Evolutionary conservation across 2,888 invertebrate genomes (phyloP), one percentile per base, ranked within the genome.

Genomic region (Anoplius nigerrimus): DNA sequence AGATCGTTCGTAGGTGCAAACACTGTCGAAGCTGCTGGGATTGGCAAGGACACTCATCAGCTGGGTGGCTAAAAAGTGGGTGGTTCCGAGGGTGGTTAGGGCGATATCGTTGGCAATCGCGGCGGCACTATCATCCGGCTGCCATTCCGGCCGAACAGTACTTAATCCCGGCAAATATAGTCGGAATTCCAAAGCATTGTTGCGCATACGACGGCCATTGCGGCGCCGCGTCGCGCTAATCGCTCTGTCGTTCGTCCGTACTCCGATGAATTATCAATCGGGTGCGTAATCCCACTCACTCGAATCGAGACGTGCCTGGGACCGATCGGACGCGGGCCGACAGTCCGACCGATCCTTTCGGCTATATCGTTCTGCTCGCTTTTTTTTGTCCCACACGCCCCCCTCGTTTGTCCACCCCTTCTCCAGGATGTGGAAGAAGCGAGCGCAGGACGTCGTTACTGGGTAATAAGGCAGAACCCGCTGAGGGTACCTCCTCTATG

Each of bases 131-230:
- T 76, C 71, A 72, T 75, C 72, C 56, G 69, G 48, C 75, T 69
- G 72, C 66, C 65, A 64, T 76, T 66, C 73, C 69, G 65, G 71
- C 67, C 79, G 69, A 68, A 68, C 68, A 60, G 69, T 59, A 76
- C 79, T 81, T 78, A 81, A 82, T 83, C 78, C 76, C 55, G 63
- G 66, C 74, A 76, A 79, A 79, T 77, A 79, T 74, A 76, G 70
- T 75, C 75, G 72, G 66, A 84, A 82, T 84, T 79, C 77, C 82
- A 62, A 78, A 77, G 81, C 83, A 81, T 82, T 82, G 84, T 84
- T 81, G 82, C 80, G 79, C 79, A 78, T 79, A 79, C 81, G 79
- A 82, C 78, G 68, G 76, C 69, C 74, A 72, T 66, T 68, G 79
- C 73, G 16, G 45, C 16, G 42, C 54, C 62, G 65, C 70, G 58